phyloP scores from a whole-genome alignment of 2,888 invertebrate genomes.

The Sinopyrophorus schimmeli region DNA sequence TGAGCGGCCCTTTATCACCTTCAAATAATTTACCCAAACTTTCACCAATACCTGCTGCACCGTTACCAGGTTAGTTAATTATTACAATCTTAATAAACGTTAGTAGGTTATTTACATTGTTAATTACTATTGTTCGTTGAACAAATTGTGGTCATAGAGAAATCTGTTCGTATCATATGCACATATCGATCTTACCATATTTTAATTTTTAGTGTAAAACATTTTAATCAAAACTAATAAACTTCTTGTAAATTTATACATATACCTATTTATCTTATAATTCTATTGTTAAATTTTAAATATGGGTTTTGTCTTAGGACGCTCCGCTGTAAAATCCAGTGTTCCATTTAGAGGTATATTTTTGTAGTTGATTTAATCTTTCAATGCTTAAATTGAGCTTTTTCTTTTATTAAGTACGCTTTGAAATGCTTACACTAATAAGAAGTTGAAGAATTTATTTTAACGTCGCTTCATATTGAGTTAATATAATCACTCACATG shows the following conservation, averaged over 20 bases:
- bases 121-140: too few species aligned
- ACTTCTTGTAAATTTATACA: too few species aligned
- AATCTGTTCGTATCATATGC: too few species aligned
- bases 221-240: neutral
- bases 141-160: too few species aligned
- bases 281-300: constrained; percentile 3
- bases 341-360: constrained; percentile 52
- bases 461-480: constrained; percentile 7
- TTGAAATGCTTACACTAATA: too few species aligned
- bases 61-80: constrained; percentile 19
- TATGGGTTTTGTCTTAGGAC: constrained; percentile 45
- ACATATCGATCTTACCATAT: too few species aligned
- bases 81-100: neutral
- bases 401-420: too few species aligned
- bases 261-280: too few species aligned
- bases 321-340: constrained; percentile 53
- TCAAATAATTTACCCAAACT: constrained; percentile 36
- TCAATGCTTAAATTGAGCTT: too few species aligned
- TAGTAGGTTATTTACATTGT: too few species aligned
- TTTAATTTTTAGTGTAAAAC: constrained; percentile 6
- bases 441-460: neutral
- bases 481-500: constrained; percentile 21
- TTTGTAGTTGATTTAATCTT: constrained; percentile 2
- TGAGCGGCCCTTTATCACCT: constrained; percentile 63
- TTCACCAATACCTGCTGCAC: constrained; percentile 40